Evolutionary conservation across 2,113 vertebrate genomes (phyloP).

Genomic region (Chrysochloris asiatica): DNA sequence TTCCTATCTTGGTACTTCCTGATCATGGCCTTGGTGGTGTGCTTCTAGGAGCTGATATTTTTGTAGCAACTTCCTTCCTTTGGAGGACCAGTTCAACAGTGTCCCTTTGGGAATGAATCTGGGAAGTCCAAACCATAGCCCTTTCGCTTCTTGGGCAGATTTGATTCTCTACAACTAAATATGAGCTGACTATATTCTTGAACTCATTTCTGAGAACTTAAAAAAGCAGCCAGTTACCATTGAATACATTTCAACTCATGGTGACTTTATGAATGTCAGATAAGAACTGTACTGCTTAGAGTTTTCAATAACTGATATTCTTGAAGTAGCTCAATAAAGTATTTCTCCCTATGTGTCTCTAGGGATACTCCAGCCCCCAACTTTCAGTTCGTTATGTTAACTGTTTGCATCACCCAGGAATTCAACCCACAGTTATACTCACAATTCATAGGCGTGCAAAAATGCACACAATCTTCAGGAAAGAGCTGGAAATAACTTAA

Average conservation of each 20-base stretch:
- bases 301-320: neutral
- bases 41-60: neutral
- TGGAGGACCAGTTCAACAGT: neutral
- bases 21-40: fast-evolving
- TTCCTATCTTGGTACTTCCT: neutral
- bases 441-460: neutral
- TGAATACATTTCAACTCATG: neutral
- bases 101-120: neutral
- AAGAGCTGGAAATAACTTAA: neutral
- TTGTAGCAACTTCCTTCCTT: too few species aligned
- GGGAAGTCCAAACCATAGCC: neutral
- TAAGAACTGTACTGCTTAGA: neutral
- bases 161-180: neutral
- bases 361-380: neutral
- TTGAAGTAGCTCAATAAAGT: neutral
- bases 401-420: neutral
- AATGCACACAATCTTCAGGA: neutral
- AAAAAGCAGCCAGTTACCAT: neutral
- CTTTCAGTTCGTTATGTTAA: neutral
- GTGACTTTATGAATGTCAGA: neutral
- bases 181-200: slow-evolving; percentile 16
- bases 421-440: neutral
- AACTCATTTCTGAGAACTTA: neutral
- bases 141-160: neutral
- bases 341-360: neutral